Evolutionary conservation across 1,140 invertebrate species (phyloP).

Genomic region (Lamellibrachia luymesi): DNA sequence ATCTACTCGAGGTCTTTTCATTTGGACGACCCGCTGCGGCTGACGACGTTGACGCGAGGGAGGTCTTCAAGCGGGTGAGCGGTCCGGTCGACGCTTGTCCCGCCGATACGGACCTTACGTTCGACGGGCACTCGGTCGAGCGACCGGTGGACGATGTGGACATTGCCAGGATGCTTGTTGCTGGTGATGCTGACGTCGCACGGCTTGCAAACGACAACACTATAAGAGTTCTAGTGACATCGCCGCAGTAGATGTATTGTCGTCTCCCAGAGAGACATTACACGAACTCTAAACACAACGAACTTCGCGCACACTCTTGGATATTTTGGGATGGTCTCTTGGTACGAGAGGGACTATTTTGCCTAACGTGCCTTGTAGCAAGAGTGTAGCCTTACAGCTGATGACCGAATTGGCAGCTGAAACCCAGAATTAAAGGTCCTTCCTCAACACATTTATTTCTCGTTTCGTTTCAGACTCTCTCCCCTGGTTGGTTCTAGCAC

Average conservation of each 20-base stretch:
- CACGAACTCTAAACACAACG: background rate
- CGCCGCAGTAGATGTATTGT: background rate
- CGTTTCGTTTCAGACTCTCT: too few species aligned
- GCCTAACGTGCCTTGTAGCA: background rate
- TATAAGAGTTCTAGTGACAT: background rate
- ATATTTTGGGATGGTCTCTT: background rate
- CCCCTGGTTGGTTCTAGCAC: too few species aligned
- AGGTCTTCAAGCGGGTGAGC: background rate
- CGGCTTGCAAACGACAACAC: background rate
- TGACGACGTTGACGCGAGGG: background rate
- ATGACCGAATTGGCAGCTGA: too few species aligned
- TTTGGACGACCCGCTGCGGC: background rate
- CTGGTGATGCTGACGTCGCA: background rate
- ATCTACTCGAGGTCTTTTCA: background rate
- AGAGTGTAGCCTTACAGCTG: too few species aligned
- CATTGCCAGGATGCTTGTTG: background rate
- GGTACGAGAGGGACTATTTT: background rate
- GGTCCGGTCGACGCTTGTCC: background rate
- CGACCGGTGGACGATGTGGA: background rate
- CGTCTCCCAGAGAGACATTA: background rate
- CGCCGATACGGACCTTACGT: background rate
- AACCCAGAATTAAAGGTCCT: too few species aligned
- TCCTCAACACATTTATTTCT: too few species aligned
- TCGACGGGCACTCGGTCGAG: background rate
- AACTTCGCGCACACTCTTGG: too few species aligned